Conservation (phyloP, 2,888 invertebrate species). For the Eulithis prunata region DNA sequence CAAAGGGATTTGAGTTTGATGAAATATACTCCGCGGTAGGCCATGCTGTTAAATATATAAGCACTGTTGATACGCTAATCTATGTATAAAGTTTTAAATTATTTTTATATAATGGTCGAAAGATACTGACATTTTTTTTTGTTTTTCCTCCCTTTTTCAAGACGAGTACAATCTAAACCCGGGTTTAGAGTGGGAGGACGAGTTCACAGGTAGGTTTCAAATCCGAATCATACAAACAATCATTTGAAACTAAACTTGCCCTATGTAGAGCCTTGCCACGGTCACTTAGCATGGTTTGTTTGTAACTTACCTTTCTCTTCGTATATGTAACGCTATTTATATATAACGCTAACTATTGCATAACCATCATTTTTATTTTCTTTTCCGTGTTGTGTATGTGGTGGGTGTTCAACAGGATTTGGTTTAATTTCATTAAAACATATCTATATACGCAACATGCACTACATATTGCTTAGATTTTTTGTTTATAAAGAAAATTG, state of each 20-base stretch:
- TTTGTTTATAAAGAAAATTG: not conserved
- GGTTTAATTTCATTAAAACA: constrained; percentile 9
- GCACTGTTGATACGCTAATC: constrained; percentile 77
- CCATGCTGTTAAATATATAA: constrained; percentile 77
- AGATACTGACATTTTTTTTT: constrained; percentile 84
- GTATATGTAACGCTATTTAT: constrained; percentile 46
- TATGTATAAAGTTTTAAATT: constrained; percentile 72
- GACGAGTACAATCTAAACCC: constrained; percentile 99
- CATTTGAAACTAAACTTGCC: constrained; percentile 74
- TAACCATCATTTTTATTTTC: constrained; percentile 39
- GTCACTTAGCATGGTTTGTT: constrained; percentile 79
- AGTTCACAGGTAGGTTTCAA: constrained; percentile 98
- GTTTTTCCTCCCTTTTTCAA: constrained; percentile 90
- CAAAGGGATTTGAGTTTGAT: constrained; percentile 35
- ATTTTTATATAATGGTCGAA: constrained; percentile 68
- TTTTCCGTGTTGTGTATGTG: constrained; percentile 38
- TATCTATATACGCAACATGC: constrained; percentile 32
- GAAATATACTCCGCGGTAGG: constrained; percentile 59
- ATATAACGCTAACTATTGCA: constrained; percentile 42
- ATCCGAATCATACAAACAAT: constrained; percentile 76
- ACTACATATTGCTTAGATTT: constrained; percentile 33
- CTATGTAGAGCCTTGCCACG: constrained; percentile 79
- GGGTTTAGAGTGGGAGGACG: constrained; percentile 99
- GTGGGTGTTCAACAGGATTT: constrained; percentile 23
- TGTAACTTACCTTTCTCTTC: constrained; percentile 59